phyloP scores from a whole-genome alignment of 2,888 invertebrate genomes.

The Caprella mutica region DNA sequence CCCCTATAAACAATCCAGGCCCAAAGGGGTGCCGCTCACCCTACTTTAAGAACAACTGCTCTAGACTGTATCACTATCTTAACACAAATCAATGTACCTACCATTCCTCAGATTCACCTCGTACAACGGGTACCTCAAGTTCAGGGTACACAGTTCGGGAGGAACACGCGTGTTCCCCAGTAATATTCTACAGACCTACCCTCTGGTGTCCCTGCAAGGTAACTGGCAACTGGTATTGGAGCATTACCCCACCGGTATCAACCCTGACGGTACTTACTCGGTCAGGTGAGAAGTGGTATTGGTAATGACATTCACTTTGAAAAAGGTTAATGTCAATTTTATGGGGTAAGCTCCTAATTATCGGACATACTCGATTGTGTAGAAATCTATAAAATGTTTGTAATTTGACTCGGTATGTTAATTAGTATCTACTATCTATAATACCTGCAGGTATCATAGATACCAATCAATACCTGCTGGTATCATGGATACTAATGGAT shows the following conservation, averaged over 20 bases:
- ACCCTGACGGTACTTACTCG: slow-evolving; percentile 44
- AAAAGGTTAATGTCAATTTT: slow-evolving; percentile 11
- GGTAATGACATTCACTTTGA: slow-evolving; percentile 6
- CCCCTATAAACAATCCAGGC: no score
- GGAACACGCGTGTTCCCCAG: slow-evolving; percentile 48
- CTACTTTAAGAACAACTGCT: no score
- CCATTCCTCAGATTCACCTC: no score
- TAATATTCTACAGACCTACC: slow-evolving; percentile 52
- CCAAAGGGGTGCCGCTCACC: no score
- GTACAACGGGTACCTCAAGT: slow-evolving; percentile 78
- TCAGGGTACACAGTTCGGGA: slow-evolving; percentile 56
- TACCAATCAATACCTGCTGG: no score
- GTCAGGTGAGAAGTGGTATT: slow-evolving; percentile 41
- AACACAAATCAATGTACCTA: no score
- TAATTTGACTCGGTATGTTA: background rate
- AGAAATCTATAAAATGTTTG: background rate
- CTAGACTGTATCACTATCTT: no score
- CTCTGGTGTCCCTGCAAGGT: slow-evolving; percentile 71
- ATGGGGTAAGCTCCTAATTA: no score
- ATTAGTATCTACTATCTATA: background rate
- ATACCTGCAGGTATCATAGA: no score
- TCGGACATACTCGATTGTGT: no score
- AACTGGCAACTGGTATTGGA: slow-evolving; percentile 60
- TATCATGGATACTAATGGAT: no score
- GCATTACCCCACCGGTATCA: slow-evolving; percentile 46